Base-by-base conservation (phyloP, 2,888 invertebrate genomes). In the Parnassius apollo region DNA sequence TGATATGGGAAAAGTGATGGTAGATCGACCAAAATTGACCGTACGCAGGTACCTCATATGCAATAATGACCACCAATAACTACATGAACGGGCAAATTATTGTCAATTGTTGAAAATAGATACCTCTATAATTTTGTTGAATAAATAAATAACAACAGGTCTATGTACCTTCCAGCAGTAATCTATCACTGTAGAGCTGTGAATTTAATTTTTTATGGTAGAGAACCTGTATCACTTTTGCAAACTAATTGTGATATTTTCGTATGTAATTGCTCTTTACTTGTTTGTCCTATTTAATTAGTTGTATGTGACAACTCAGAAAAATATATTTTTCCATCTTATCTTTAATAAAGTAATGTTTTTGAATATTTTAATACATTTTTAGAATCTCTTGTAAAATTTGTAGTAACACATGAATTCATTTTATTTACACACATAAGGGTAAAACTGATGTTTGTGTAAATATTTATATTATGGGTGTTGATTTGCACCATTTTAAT, bases 91-190 rank as follows among this genome's bases (percentile, higher is more conserved):
- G 77, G 75, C 76, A 78, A 77, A 75, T 69, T 78, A 76, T 82
- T 81, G 87, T 86, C 86, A 86, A 85, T 86, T 86, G 86, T 86
- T 86, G 74, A 71, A 69, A 71, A 69, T 76, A 75, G 68, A 75
- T 71, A 75, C 57, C 71, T 72, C 72, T 72, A 76, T 76, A 69
- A 71, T 74, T 35, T 74, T 76, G 75, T 76, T 77, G 69, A 73
- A 71, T 71, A 72, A 70, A 71, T 73, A 70, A 70, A 71, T 68
- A 65, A 66, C 46, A 67, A 71, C 71, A 68, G 71, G 69, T 67
- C 66, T 50, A 59, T 67, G 68, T 69, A 71, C 67, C 68, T 70
- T 69, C 66, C 61, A 67, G 59, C 58, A 52, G 62, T 68, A 44
- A 55, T 62, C 59, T 65, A 55, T 52, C 51, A 48, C 65, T 57